A percentile compares a stretch with the other conserved stretches of the same genome.
Evolutionary conservation across 1,140 invertebrate species (phyloP).

Genomic region (Tetramorium alpestre): DNA sequence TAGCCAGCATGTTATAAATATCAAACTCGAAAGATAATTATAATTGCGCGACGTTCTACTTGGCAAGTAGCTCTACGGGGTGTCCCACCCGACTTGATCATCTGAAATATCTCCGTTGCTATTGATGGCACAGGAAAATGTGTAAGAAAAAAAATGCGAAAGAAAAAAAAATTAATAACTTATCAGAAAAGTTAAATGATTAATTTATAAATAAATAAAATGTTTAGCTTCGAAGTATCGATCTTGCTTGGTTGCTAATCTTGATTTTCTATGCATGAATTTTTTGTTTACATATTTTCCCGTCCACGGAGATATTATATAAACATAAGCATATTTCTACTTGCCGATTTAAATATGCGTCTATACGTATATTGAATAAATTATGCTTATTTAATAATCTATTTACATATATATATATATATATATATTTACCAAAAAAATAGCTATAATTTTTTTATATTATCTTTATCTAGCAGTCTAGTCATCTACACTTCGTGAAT

Average conservation of each 20-base stretch:
- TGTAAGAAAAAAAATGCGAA: background rate
- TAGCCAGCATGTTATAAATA: conserved; percentile 50
- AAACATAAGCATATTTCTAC: background rate
- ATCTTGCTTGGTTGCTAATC: background rate
- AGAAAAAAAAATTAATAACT: background rate
- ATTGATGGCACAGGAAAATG: background rate
- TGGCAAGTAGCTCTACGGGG: conserved; percentile 18
- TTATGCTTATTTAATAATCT: conserved; percentile 11
- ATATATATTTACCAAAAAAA: background rate
- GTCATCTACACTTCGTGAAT: background rate
- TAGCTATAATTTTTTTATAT: conserved; percentile 8
- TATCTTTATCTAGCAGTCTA: conserved; percentile 12
- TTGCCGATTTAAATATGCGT: background rate
- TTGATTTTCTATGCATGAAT: background rate
- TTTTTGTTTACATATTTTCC: conserved; percentile 6
- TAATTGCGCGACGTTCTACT: conserved; percentile 41
- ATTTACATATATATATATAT: background rate
- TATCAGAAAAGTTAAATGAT: background rate
- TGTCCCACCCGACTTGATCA: conserved; percentile 4
- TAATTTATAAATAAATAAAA: background rate
- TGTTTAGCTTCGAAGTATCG: background rate
- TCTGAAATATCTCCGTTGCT: conserved; percentile 30
- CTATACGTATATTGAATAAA: background rate
- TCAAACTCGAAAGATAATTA: conserved; percentile 50
- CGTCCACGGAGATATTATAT: background rate